Conservation (phyloP, 2,797 vertebrate genomes). For the Euphonia xanthogaster region DNA sequence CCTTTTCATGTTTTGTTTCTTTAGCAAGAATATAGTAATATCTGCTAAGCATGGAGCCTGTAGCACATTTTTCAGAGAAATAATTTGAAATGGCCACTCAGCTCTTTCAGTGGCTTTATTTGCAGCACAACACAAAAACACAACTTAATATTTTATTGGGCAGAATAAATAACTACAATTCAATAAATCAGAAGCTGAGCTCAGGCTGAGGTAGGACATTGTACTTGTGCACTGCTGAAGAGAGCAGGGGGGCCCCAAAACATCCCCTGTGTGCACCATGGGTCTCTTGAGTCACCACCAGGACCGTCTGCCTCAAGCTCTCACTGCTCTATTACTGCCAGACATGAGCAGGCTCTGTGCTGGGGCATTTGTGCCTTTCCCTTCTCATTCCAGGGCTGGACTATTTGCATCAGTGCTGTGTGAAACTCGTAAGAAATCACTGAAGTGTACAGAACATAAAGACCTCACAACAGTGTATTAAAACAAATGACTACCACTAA, state of each 20-base stretch:
- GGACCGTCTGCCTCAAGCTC: accelerated
- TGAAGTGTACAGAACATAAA: neutral
- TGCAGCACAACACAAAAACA: neutral
- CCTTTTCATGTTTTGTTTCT: neutral
- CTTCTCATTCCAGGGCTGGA: neutral
- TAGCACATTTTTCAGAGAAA: neutral
- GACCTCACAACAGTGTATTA: neutral
- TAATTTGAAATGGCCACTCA: neutral
- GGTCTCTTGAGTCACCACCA: neutral
- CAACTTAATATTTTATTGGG: neutral
- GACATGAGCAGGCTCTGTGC: neutral
- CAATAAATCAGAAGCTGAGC: neutral
- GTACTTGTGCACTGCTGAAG: neutral
- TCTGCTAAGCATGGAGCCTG: neutral
- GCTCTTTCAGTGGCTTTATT: neutral
- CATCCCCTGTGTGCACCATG: too few species aligned
- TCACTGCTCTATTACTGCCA: neutral
- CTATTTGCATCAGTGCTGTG: neutral
- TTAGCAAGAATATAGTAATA: neutral
- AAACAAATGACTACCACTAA: neutral
- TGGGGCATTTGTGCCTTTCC: neutral
- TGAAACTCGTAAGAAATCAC: neutral
- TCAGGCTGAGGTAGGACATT: neutral
- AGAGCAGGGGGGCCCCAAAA: accelerated
- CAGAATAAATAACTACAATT: neutral